Evolutionary conservation across 2,797 vertebrate genomes (phyloP).

Genomic region (Prionace glauca): DNA sequence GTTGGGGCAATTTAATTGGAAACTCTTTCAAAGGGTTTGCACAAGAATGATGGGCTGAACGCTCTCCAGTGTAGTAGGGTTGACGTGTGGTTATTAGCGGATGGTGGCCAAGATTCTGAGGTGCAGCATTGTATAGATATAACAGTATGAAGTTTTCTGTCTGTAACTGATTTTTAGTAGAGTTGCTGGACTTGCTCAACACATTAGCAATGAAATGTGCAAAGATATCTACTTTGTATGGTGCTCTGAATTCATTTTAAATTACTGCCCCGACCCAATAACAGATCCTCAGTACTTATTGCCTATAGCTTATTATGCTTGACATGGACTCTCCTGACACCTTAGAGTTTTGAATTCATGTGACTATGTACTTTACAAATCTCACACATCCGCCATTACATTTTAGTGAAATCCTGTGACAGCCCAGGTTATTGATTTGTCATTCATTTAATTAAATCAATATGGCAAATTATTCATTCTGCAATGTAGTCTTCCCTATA

Average conservation of each 20-base stretch:
- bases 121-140: neutral
- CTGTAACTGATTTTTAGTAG: neutral
- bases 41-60: neutral
- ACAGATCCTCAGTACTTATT: neutral
- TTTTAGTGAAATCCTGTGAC: neutral
- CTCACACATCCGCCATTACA: neutral
- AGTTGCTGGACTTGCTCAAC: neutral
- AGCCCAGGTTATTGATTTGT: neutral
- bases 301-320: too few relatives aligned
- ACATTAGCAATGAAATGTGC: neutral
- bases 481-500: neutral
- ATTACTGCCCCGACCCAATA: neutral
- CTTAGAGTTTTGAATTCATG: neutral
- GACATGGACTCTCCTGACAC: neutral
- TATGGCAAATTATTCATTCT: neutral
- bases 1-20: neutral
- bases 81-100: neutral
- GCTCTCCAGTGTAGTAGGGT: neutral
- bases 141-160: neutral
- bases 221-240: neutral
- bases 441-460: neutral
- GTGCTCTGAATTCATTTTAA: neutral
- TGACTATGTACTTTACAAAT: neutral
- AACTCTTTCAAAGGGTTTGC: neutral
- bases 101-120: neutral